phyloP scores from a whole-genome alignment of 2,113 vertebrate species.

The Pterophyllum scalare region DNA sequence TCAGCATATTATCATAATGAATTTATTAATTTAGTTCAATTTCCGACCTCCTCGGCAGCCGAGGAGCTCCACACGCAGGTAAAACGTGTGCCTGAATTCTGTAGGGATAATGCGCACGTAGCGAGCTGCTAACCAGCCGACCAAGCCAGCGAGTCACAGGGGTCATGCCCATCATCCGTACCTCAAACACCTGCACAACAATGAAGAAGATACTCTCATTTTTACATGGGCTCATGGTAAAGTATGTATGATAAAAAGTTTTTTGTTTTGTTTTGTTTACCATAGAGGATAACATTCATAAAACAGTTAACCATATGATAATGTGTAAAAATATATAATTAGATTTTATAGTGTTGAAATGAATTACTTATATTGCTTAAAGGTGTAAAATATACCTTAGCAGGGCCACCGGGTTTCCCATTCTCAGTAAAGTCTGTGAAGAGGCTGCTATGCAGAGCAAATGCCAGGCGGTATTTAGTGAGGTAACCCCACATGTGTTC shows the following conservation, averaged over 20 bases:
- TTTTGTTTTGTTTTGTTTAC: too few species aligned
- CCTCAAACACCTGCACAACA: slow-evolving; percentile 80
- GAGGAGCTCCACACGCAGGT: slow-evolving; percentile 81
- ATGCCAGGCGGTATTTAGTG: slow-evolving; percentile 80
- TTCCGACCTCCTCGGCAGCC: slow-evolving; percentile 82
- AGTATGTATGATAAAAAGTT: too few species aligned
- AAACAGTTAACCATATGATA: not conserved
- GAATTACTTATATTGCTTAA: not conserved
- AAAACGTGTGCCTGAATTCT: slow-evolving; percentile 80
- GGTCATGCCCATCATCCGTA: slow-evolving; percentile 75
- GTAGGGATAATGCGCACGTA: slow-evolving; percentile 83
- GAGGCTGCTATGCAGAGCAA: slow-evolving; percentile 70
- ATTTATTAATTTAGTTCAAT: not conserved
- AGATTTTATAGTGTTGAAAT: not conserved
- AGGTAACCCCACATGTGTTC: slow-evolving; percentile 79
- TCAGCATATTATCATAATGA: not conserved
- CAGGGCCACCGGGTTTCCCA: slow-evolving; percentile 26
- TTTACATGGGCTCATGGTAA: not conserved
- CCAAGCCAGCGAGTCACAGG: slow-evolving; percentile 79
- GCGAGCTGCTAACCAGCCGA: slow-evolving; percentile 76
- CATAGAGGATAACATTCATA: not conserved
- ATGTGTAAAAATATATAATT: not conserved
- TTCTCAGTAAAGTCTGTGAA: slow-evolving; percentile 78
- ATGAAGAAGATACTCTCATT: not conserved
- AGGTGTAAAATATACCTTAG: slow-evolving; percentile 67